A percentile compares a stretch with the other conserved stretches of the same genome.
phyloP scores from a whole-genome alignment of 2,888 invertebrate genomes.

The Agriopis marginaria region DNA sequence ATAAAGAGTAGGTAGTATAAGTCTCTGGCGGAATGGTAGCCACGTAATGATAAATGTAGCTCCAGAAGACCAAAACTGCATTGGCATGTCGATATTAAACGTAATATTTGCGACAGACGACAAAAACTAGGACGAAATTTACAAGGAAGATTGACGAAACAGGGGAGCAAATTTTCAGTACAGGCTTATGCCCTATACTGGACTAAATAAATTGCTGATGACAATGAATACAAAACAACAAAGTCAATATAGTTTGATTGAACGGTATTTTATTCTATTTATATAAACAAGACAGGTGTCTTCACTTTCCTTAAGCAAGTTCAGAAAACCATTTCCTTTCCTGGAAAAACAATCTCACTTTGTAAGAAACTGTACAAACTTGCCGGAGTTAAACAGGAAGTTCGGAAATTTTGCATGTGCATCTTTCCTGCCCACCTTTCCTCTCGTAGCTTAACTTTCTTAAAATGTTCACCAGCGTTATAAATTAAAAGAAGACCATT shows the following conservation, averaged over 20 bases:
- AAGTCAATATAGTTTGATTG: background rate
- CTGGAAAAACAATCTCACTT: slow-evolving; percentile 32
- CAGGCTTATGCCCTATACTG: too few relatives aligned
- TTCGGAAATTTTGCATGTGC: slow-evolving; percentile 35
- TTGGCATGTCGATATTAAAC: too few relatives aligned
- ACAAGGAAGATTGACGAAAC: too few relatives aligned
- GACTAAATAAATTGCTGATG: too few relatives aligned
- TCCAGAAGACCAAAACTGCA: too few relatives aligned
- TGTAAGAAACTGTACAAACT: slow-evolving; percentile 26
- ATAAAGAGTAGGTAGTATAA: too few relatives aligned
- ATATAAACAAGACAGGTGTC: background rate
- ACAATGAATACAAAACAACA: background rate
- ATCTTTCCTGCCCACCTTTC: slow-evolving; percentile 30
- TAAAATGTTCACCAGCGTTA: slow-evolving; percentile 47
- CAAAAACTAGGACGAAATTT: too few relatives aligned
- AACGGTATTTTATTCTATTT: background rate
- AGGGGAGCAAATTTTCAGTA: too few relatives aligned
- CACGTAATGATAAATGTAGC: too few relatives aligned
- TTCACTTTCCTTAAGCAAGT: slow-evolving; percentile 15
- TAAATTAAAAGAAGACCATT: slow-evolving; percentile 71
- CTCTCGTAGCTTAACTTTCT: slow-evolving; percentile 42
- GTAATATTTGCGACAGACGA: too few relatives aligned
- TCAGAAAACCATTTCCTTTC: slow-evolving; percentile 26
- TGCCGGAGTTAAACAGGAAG: slow-evolving; percentile 22
- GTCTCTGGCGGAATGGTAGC: too few relatives aligned